These are phyloP conservation scores for Taenioides sp. DNA, from an alignment of 2,797 vertebrate genomes.

Conservation along the genomic window DNA sequence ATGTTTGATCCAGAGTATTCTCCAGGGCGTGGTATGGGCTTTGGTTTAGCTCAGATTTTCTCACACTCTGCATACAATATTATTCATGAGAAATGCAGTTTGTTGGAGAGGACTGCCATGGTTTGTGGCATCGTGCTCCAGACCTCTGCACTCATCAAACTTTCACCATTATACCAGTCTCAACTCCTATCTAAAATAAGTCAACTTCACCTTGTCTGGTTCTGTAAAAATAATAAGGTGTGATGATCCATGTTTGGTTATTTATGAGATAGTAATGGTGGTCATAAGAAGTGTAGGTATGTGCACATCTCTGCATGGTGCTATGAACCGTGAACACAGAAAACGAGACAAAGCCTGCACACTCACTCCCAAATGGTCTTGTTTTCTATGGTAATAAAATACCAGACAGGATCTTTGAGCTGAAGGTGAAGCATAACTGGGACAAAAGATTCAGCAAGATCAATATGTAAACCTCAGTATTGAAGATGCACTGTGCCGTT, in stretches of 20 bases:
- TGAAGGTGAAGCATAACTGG: neutral
- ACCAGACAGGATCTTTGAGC: no score
- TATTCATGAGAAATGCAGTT: conserved; percentile 63
- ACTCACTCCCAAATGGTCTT: no score
- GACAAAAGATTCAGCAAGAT: no score
- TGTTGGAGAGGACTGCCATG: conserved; percentile 21
- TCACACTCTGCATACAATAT: conserved; percentile 61
- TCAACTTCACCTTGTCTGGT: neutral
- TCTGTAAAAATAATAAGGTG: neutral
- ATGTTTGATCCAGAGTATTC: conserved; percentile 60
- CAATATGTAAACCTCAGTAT: no score
- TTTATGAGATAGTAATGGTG: neutral
- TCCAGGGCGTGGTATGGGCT: conserved; percentile 59
- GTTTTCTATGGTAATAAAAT: neutral
- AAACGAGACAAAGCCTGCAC: no score
- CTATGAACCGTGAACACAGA: no score
- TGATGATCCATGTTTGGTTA: neutral
- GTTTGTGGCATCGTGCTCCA: conserved; percentile 25
- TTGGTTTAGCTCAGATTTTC: conserved; percentile 65
- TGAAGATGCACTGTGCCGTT: no score
- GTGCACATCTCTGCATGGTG: no score
- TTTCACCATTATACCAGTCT: neutral
- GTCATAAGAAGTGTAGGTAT: neutral
- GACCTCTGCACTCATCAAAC: neutral
- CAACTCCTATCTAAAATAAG: neutral